phyloP scores from a whole-genome alignment of 2,888 invertebrate species.

The Octonoba sinensis region DNA sequence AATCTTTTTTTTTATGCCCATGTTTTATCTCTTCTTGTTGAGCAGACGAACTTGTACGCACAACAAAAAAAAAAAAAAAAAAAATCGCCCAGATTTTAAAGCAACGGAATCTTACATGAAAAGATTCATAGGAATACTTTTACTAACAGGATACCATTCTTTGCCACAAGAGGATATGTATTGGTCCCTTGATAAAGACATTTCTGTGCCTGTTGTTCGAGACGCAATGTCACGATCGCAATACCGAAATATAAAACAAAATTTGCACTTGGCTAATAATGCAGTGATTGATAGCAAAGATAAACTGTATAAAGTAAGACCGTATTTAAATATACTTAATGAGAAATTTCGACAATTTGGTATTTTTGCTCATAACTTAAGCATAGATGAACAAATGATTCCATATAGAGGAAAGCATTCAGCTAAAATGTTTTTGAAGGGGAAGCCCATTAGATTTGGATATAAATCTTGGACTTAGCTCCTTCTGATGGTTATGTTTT shows the following conservation, averaged over 20 bases:
- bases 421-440: no score
- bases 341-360: no score
- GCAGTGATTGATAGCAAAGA: conserved; percentile 15
- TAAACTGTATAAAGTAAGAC: conserved; percentile 23
- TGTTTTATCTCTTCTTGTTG: not conserved
- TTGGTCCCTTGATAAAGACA: conserved; percentile 19
- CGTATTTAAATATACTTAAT: conserved; percentile 16
- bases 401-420: no score
- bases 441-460: conserved; percentile 4
- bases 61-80: no score
- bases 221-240: conserved; percentile 11
- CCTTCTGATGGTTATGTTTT: conserved; percentile 14
- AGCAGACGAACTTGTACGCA: not conserved
- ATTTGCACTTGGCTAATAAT: conserved; percentile 26
- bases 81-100: conserved; percentile 12
- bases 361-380: no score
- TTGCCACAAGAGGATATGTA: conserved; percentile 29
- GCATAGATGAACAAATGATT: no score
- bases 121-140: conserved; percentile 5
- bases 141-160: conserved; percentile 5
- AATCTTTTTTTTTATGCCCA: not conserved
- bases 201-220: conserved; percentile 12
- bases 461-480: conserved; percentile 19
- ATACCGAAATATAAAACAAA: conserved; percentile 24
- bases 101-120: no score